These are phyloP conservation scores for Brienomyrus brachyistius DNA, from an alignment of 2,113 vertebrate species.

Conservation along the genomic window DNA sequence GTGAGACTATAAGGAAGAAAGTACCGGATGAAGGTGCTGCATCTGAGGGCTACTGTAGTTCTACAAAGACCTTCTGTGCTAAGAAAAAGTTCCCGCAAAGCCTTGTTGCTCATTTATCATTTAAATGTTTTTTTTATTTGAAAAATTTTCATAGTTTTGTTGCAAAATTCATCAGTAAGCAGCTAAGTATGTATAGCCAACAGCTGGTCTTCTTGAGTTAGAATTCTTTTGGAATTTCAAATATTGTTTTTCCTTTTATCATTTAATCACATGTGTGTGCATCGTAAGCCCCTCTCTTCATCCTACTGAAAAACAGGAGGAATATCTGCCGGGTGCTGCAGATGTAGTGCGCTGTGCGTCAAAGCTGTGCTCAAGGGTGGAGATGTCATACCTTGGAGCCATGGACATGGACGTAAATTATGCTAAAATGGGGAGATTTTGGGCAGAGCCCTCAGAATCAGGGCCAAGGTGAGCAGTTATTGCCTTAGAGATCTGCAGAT, in stretches of 20 bases:
- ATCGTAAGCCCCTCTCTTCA: neutral
- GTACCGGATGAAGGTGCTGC: neutral
- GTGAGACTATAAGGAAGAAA: neutral
- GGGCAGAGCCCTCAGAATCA: neutral
- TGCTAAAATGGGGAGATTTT: neutral
- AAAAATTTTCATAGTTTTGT: neutral
- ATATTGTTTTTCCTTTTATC: neutral
- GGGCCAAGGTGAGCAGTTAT: neutral
- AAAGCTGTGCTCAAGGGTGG: neutral
- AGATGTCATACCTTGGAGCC: neutral
- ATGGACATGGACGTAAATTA: neutral
- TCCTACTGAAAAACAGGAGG: neutral
- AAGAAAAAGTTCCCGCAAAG: neutral
- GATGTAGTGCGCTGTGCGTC: neutral
- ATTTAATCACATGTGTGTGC: neutral
- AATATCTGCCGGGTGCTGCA: neutral
- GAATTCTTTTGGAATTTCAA: neutral
- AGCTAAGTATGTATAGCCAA: neutral
- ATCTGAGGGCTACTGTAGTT: neutral
- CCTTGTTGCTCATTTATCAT: neutral
- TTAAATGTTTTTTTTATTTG: neutral
- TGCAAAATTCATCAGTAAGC: neutral
- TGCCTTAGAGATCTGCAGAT: neutral
- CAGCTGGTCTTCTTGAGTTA: neutral
- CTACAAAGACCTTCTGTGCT: neutral